A percentile compares a stretch with the other conserved stretches of the same genome.
phyloP scores from a whole-genome alignment of 2,888 invertebrate species.

The Pristionchus japonicus region DNA sequence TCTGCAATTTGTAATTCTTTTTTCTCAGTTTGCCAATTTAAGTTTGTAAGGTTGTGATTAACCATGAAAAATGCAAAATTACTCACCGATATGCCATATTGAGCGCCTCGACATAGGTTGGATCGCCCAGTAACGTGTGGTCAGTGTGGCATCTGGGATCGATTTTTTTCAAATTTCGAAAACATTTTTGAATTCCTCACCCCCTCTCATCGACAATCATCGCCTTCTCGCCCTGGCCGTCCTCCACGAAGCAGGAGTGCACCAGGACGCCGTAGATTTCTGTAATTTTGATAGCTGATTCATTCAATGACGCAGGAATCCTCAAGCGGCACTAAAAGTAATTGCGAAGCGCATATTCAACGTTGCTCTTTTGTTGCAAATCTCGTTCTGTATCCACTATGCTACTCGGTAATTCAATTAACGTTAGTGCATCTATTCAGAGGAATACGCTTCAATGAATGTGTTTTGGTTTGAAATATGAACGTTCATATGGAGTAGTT shows the following conservation, averaged over 20 bases:
- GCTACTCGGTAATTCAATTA: too few species aligned
- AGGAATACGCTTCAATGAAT: too few species aligned
- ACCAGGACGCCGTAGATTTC: slow-evolving; percentile 74
- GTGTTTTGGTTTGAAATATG: too few species aligned
- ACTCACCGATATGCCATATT: slow-evolving; percentile 73
- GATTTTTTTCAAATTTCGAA: neutral
- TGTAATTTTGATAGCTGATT: slow-evolving; percentile 47
- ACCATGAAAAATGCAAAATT: neutral
- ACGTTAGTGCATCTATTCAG: too few species aligned
- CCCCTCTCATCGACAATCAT: slow-evolving; percentile 73
- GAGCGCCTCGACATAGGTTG: slow-evolving; percentile 73
- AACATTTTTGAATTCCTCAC: slow-evolving; percentile 54
- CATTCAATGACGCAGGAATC: too few species aligned
- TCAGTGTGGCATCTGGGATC: slow-evolving; percentile 72
- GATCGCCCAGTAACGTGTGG: slow-evolving; percentile 73
- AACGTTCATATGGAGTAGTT: too few species aligned
- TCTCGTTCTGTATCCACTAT: too few species aligned
- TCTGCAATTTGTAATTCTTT: too few species aligned
- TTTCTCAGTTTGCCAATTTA: too few species aligned
- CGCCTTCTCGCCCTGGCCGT: slow-evolving; percentile 74
- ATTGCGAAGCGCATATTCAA: neutral
- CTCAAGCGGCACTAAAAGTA: neutral
- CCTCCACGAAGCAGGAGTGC: slow-evolving; percentile 74
- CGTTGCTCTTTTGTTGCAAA: neutral
- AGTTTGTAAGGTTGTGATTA: too few species aligned